Evolutionary conservation across 2,113 vertebrate species (phyloP), one percentile per base, ranked within the genome.

Genomic region (Tupaia tana): DNA sequence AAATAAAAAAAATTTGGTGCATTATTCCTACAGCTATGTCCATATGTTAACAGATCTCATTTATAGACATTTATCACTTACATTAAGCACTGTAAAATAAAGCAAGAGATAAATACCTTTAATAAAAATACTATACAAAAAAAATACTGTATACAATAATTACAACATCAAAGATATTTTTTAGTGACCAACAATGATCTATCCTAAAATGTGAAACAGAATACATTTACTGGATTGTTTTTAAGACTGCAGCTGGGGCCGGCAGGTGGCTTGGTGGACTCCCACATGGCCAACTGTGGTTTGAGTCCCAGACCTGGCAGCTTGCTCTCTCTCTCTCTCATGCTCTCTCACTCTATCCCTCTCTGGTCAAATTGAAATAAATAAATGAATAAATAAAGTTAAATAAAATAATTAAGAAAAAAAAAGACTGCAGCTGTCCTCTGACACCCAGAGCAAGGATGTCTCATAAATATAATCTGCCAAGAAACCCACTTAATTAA

Each of bases 171-270:
- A 79, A 90, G 94, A 78, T 75, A 56, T 19, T 85, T 0, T 15
- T 77, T 82, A 24, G 66, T 0, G 18, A 31, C 29, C 80, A 29
- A 31, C n/a, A 67, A 70, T 61, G 64, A 70, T 64, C 52, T 90
- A 34, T 43, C 31, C 25, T 52, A 58, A 82, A 96, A 83, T 90
- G 77, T 80, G 80, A 24, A 77, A 15, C 74, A 75, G 87, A 83
- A 80, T 89, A 95, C n/a, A 64, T 79, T 93, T 84, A 18, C 71
- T 96, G 93, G 87, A 93, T 96, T 92, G 87, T 79, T 88, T 79
- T 34, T 54, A 58, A 87, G 11, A 95, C 84, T 90, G 73, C 77
- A 97, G 78, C 59, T 94, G 85, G 43, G 43, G 43, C 3, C 43
- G 43, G 43, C 43, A 43, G 43, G 43, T 43, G 43, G 5, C 43